Base-by-base conservation (phyloP, 2,113 vertebrate species). In the Stictonetta naevosa region DNA sequence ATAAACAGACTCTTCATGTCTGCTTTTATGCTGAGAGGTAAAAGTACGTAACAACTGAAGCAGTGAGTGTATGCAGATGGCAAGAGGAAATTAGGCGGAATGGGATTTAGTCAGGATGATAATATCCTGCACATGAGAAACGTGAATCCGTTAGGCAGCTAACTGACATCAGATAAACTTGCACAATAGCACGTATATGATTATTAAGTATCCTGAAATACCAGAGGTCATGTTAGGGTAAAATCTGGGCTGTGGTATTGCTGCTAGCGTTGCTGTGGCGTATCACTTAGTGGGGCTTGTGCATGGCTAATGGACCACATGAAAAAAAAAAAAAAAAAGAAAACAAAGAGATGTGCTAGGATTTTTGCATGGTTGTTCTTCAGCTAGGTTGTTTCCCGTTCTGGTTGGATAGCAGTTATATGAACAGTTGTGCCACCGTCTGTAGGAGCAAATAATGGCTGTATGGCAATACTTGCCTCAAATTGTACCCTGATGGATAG, bases 351-450 rank as follows among this genome's bases (percentile, higher is more conserved):
- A 23, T 42, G 22, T 72, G 74, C 13, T 68, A 38, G 72, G 67
- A 34, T 71, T 78, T 77, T 67, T 44, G 11, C 29, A 2, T n/a
- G 38, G 17, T 78, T 83, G 23, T 79, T 89, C 83, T 95, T 72
- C 58, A 76, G 62, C 58, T 48, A 84, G 60, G 84, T 81, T 93
- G 77, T 78, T 81, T 93, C 42, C 29, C 2, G 0, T 91, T 85
- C 66, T 38, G 74, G 29, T 93, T 84, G 92, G 66, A 76, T 64
- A 28, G 60, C 64, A 68, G 56, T 78, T 91, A 25, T n/a, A 62
- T 34, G 89, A 93, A 48, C 74, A 92, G 84, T 91, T 95, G 56
- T 67, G 36, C 66, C 53, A 64, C 74, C 38, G 64, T 89, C 89
- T 91, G 81, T 69, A 76, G 74, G 77, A 87, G 72, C 48, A 82